Conservation (phyloP, 2,888 invertebrate species). For the Lycocerus yunnanus region DNA sequence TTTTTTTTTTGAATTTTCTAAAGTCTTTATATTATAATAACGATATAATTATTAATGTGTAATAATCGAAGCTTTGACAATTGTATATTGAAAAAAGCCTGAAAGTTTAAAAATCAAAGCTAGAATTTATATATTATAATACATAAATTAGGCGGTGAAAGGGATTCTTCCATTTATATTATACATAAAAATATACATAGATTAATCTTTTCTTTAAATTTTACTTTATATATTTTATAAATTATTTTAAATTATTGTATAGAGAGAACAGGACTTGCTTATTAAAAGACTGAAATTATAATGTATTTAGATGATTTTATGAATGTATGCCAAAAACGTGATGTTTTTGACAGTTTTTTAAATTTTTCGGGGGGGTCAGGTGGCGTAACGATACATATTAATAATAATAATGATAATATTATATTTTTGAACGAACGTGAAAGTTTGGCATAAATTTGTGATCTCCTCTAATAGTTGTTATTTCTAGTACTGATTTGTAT, state of each 20-base stretch:
- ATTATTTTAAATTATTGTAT: conserved; percentile 38
- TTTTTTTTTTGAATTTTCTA: conserved; percentile 26
- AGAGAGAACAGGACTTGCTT: conserved; percentile 45
- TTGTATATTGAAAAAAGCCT: conserved; percentile 26
- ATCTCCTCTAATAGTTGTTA: conserved; percentile 26
- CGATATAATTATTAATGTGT: too few relatives aligned
- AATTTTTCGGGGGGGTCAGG: background rate
- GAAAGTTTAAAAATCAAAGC: conserved; percentile 32
- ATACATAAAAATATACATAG: conserved; percentile 23
- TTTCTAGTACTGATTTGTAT: conserved; percentile 29
- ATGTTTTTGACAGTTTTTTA: background rate
- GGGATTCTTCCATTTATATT: conserved; percentile 40
- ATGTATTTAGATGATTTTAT: conserved; percentile 21
- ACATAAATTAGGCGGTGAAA: conserved; percentile 36
- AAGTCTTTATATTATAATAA: conserved; percentile 19
- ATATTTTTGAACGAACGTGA: background rate
- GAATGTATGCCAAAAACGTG: conserved; percentile 10
- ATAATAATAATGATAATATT: too few relatives aligned
- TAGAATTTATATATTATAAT: conserved; percentile 34
- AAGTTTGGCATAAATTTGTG: background rate
- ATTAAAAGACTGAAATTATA: conserved; percentile 49
- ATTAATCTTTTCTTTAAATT: conserved; percentile 33
- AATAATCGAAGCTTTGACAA: conserved; percentile 9
- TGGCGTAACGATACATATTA: too few relatives aligned
- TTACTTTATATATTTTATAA: conserved; percentile 38